A percentile compares a stretch with the other conserved stretches of the same genome.
Conservation (phyloP, 2,888 invertebrate species). For the Chesias legatella region DNA sequence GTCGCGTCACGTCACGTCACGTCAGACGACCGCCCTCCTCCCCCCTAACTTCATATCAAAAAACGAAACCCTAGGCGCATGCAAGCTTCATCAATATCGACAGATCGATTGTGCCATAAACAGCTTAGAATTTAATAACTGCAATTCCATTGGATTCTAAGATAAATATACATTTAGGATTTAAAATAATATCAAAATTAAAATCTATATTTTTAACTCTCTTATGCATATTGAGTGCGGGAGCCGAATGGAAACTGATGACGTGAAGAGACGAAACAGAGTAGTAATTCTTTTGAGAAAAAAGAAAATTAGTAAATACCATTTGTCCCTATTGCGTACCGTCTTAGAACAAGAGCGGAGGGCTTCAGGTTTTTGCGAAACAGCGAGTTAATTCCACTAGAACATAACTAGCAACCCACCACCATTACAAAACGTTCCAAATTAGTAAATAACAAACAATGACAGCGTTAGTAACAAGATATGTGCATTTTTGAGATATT, state of each 20-base stretch:
- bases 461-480: neutral
- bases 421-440: neutral
- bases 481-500: constrained; percentile 15
- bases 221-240: constrained; percentile 54
- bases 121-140: constrained; percentile 64
- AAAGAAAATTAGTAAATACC: neutral
- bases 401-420: too few species aligned
- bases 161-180: constrained; percentile 60
- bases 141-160: constrained; percentile 68
- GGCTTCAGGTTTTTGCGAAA: too few species aligned
- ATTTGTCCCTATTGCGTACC: too few species aligned
- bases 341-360: too few species aligned
- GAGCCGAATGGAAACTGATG: constrained; percentile 28
- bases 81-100: constrained; percentile 61
- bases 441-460: constrained; percentile 3
- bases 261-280: too few species aligned
- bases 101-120: constrained; percentile 62
- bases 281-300: too few species aligned
- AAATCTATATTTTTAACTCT: constrained; percentile 61
- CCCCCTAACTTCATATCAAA: constrained; percentile 71
- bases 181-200: constrained; percentile 62
- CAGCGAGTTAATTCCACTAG: too few species aligned
- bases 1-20: too few species aligned
- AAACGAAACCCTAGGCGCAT: constrained; percentile 48
- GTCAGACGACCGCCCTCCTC: constrained; percentile 36